These are phyloP conservation scores for Silurus glanis DNA, from an alignment of 2,113 vertebrate genomes.

Conservation along the genomic window DNA sequence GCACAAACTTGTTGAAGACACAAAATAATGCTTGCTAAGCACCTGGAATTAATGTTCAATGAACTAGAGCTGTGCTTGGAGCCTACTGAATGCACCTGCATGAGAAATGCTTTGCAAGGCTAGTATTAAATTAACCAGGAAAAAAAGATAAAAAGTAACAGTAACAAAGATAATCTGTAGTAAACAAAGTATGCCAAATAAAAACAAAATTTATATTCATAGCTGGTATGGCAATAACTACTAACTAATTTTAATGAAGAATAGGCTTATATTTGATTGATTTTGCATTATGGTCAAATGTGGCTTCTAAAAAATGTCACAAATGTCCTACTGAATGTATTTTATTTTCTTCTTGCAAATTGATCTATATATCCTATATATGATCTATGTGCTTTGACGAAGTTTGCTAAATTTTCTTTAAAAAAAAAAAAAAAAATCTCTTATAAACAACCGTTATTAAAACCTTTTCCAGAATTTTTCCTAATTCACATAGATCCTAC, in stretches of 20 bases:
- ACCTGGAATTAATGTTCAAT: conserved; percentile 11
- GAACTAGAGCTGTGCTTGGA: neutral
- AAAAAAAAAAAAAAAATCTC: neutral
- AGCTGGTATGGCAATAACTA: neutral
- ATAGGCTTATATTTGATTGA: neutral
- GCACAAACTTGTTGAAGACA: neutral
- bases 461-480: neutral
- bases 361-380: too few species aligned
- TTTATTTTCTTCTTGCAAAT: too few species aligned
- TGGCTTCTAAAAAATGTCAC: neutral
- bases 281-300: neutral
- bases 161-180: too few species aligned
- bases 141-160: neutral
- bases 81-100: neutral
- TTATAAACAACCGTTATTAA: neutral
- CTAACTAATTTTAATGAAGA: neutral
- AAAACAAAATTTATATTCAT: neutral
- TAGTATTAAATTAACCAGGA: neutral
- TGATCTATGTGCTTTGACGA: neutral
- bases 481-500: neutral
- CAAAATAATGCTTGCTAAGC: neutral
- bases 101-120: neutral
- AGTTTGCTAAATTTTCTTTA: neutral
- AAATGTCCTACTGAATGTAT: neutral
- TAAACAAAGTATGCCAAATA: neutral